Evolutionary conservation across 2,797 vertebrate species (phyloP), one percentile per base, ranked within the genome.

Genomic region (Catamblyrhynchus diadema): DNA sequence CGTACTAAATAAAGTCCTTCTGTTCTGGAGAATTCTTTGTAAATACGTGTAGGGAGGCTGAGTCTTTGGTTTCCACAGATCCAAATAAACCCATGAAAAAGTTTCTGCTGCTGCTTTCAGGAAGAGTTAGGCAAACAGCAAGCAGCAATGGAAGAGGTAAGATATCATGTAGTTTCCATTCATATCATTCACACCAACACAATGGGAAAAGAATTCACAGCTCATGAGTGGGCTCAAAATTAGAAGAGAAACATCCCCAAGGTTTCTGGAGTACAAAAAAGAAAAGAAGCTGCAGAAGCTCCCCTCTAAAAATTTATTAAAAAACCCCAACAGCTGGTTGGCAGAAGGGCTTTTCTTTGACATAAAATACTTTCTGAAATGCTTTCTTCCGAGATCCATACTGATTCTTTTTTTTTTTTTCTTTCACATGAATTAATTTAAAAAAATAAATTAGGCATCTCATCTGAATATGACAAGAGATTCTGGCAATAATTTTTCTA

Each of bases 231-330:
- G 39, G 88, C 48, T 64, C 56, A 94, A 81, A 96, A 96, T 96
- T 96, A 78, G 84, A 95, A 89, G n/a, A 88, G 35, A 97, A 97
- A 96, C 28, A 95, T 92, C 67, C 73, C 48, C 45, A 48, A 73
- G 48, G 44, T 51, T 88, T 92, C 67, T 96, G 45, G 81, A 84
- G 33, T 39, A 69, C 17, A 65, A 75, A 86, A 86, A 85, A 81
- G 54, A 72, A 96, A 95, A 92, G 32, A 86, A 94, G 56, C 32
- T 67, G 56, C 60, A 88, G 79, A 94, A 93, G 67, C 73, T 90
- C n/a, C 21, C 27, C 33, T 72, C 62, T 88, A 33, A 85, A 60
- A 77, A 84, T 81, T 81, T 62, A 42, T 69, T 83, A 72, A 96
- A 95, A n/a, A 88, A 91, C 86, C 91, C 47, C 94, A 97, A 85